Conservation (phyloP, 2,797 vertebrate species). For the Anguilla megastoma region DNA sequence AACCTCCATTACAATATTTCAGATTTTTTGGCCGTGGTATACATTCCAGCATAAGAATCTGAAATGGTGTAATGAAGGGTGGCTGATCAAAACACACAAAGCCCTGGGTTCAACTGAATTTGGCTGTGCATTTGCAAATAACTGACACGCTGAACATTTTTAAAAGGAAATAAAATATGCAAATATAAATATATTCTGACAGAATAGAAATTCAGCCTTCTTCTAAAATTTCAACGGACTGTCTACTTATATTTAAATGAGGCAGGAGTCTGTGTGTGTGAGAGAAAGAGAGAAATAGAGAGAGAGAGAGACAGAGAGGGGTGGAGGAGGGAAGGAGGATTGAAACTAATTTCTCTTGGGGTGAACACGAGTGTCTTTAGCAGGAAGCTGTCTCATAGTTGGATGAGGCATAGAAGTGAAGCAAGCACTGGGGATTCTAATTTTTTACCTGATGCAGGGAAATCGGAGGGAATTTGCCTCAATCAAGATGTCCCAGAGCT, state of each 20-base stretch:
- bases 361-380: not conserved
- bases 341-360: not conserved
- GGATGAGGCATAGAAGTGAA: not conserved
- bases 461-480: not conserved
- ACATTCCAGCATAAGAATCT: not conserved
- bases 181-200: not conserved
- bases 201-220: not conserved
- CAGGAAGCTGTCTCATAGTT: not conserved
- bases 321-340: not conserved
- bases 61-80: not conserved
- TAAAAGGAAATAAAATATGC: not conserved
- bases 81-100: not conserved
- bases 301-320: no score
- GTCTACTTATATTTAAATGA: not conserved
- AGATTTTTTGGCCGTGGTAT: not conserved
- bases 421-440: not conserved
- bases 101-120: not conserved
- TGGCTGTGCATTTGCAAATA: not conserved
- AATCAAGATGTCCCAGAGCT: not conserved
- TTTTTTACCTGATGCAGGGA: not conserved
- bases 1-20: not conserved
- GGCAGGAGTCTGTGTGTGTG: not conserved
- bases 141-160: not conserved
- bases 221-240: not conserved
- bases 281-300: not conserved